These are phyloP conservation scores for Centroberyx gerrardi DNA, from an alignment of 2,797 vertebrate genomes.

Conservation along the genomic window DNA sequence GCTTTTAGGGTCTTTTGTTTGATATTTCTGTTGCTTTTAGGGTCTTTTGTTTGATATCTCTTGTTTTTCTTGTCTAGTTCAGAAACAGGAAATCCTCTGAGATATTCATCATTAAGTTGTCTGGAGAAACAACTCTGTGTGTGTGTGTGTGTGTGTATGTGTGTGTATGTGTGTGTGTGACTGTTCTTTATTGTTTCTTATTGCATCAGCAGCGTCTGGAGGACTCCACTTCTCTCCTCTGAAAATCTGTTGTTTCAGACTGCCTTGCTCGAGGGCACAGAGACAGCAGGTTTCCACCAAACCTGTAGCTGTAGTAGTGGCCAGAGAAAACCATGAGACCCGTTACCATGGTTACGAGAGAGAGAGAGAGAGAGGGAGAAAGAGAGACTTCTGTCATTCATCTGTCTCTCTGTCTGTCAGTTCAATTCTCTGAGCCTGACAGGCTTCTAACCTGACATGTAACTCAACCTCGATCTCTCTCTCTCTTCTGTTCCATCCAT, in stretches of 20 bases:
- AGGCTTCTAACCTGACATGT: conserved; percentile 64
- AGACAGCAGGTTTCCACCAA: conserved; percentile 15
- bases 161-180: too few species aligned
- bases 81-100: too few species aligned
- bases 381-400: conserved; percentile 35
- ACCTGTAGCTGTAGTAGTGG: conserved; percentile 21
- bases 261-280: conserved; percentile 44
- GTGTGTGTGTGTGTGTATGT: background rate
- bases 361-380: background rate
- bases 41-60: background rate
- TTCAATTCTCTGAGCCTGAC: conserved; percentile 57
- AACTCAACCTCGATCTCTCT: conserved; percentile 4
- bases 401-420: conserved; percentile 32
- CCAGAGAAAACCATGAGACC: background rate
- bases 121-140: background rate
- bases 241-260: too few species aligned
- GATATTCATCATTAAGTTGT: too few species aligned
- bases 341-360: conserved; percentile 56
- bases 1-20: too few species aligned
- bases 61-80: background rate
- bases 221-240: background rate
- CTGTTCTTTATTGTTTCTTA: background rate
- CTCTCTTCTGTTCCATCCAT: too few species aligned
- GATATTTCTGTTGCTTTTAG: too few species aligned
- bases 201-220: background rate